Conservation (phyloP, 2,797 vertebrate species). For the Knipowitschia caucasica region DNA sequence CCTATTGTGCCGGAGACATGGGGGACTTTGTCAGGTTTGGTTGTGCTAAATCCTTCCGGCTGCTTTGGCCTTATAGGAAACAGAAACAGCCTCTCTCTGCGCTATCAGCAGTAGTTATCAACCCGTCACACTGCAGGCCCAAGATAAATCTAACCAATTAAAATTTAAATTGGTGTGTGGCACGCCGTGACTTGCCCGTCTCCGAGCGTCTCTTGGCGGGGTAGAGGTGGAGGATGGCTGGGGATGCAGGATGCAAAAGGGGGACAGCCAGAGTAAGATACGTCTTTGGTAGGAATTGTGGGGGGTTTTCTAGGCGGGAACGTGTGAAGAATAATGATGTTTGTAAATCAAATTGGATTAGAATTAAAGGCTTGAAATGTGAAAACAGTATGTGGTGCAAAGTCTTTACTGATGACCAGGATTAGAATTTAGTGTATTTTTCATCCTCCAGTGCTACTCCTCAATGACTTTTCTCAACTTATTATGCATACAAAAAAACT, state of each 20-base stretch:
- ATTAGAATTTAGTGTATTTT: too few species aligned
- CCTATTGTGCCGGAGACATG: slow-evolving; percentile 36
- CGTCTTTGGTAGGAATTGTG: slow-evolving; percentile 7
- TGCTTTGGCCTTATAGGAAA: slow-evolving; percentile 46
- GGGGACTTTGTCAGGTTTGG: slow-evolving; percentile 50
- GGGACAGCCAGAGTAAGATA: slow-evolving; percentile 23
- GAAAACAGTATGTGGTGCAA: too few species aligned
- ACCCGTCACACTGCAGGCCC: slow-evolving; percentile 72
- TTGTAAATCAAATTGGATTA: neutral
- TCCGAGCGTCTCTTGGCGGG: slow-evolving; percentile 30
- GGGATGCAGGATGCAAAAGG: slow-evolving; percentile 11
- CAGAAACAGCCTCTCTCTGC: slow-evolving; percentile 60
- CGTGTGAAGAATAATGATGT: neutral
- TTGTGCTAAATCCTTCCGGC: slow-evolving; percentile 58
- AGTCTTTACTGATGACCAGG: too few species aligned
- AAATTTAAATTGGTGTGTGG: slow-evolving; percentile 79
- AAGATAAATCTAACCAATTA: slow-evolving; percentile 83
- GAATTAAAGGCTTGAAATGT: too few species aligned
- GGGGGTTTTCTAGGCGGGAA: neutral
- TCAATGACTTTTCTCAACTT: too few species aligned
- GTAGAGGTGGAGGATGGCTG: slow-evolving; percentile 18
- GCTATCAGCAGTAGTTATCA: slow-evolving; percentile 76
- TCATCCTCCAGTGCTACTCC: too few species aligned
- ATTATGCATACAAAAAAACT: too few species aligned
- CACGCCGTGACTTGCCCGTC: slow-evolving; percentile 65